Conservation (phyloP, 2,113 vertebrate genomes). For the Centrocercus urophasianus region DNA sequence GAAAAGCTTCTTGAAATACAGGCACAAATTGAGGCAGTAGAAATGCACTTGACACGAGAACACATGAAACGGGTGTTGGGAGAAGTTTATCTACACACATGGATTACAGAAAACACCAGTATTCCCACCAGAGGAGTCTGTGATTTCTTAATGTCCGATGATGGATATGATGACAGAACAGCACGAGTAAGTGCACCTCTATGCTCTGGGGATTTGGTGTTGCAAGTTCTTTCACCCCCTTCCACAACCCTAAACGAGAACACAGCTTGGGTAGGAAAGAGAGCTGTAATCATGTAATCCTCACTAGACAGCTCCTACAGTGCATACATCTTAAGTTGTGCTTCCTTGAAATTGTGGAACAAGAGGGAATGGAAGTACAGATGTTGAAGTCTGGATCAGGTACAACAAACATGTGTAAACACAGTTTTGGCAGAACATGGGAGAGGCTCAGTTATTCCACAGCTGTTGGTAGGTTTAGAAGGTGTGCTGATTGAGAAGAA, state of each 20-base stretch:
- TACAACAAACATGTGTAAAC: not conserved
- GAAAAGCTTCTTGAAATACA: constrained; percentile 85
- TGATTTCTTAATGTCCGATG: constrained; percentile 87
- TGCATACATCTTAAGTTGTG: not conserved
- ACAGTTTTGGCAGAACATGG: not conserved
- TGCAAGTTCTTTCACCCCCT: not conserved
- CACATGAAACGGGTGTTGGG: constrained; percentile 96
- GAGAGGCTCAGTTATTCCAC: not conserved
- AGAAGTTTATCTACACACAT: constrained; percentile 94
- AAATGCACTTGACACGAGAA: constrained; percentile 88
- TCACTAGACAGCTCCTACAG: not conserved
- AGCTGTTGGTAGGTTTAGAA: not conserved
- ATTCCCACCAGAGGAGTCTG: constrained; percentile 93
- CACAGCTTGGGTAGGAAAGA: not conserved
- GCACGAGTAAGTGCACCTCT: constrained; percentile 85
- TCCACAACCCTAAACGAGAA: not conserved
- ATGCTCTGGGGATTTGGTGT: not conserved
- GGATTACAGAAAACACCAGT: constrained; percentile 90
- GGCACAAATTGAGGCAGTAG: constrained; percentile 85
- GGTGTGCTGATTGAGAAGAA: not conserved
- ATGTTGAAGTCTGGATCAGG: not conserved
- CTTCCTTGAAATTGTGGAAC: not conserved
- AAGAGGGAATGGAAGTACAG: not conserved
- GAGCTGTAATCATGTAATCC: not conserved
- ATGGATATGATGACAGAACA: constrained; percentile 85